A percentile compares a stretch with the other conserved stretches of the same genome.
Conservation (phyloP, 1,140 invertebrate genomes). For the Sarcophaga bullata region DNA sequence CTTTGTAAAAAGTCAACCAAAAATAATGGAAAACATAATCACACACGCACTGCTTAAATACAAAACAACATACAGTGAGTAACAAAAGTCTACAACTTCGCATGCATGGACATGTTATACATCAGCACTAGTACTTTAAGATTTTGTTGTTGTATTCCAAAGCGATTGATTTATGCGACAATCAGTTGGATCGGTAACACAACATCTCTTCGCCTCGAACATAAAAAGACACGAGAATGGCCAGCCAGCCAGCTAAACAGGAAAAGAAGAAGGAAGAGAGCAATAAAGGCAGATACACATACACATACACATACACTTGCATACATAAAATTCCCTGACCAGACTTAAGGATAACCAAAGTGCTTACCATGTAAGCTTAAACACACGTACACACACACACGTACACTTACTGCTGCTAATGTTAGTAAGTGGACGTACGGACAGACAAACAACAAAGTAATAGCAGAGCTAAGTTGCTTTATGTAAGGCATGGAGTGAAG, state of each 20-base stretch:
- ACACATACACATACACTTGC: too few relatives aligned
- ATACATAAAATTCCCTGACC: conserved; percentile 16
- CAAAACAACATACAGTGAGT: too few relatives aligned
- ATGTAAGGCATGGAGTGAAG: too few relatives aligned
- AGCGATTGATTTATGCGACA: conserved; percentile 40
- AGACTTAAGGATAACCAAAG: neutral
- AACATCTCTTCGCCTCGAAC: conserved; percentile 37
- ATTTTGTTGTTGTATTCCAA: neutral
- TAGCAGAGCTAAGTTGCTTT: too few relatives aligned
- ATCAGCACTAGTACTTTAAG: conserved; percentile 16
- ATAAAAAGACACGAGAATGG: conserved; percentile 32
- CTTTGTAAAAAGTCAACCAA: conserved; percentile 39
- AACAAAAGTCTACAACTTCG: conserved; percentile 3
- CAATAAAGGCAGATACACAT: too few relatives aligned
- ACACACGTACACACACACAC: neutral
- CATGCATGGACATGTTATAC: neutral
- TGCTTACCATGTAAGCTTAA: neutral
- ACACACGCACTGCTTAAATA: conserved; percentile 28
- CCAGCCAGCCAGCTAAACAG: neutral
- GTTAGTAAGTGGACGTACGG: neutral
- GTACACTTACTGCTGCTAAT: neutral
- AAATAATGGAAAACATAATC: neutral
- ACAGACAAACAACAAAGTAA: too few relatives aligned
- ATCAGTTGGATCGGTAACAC: conserved; percentile 36
- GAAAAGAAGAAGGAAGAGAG: too few relatives aligned